A percentile compares a stretch with the other conserved stretches of the same genome.
Conservation (phyloP, 1,140 invertebrate genomes). For the Pogonomyrmex barbatus region DNA sequence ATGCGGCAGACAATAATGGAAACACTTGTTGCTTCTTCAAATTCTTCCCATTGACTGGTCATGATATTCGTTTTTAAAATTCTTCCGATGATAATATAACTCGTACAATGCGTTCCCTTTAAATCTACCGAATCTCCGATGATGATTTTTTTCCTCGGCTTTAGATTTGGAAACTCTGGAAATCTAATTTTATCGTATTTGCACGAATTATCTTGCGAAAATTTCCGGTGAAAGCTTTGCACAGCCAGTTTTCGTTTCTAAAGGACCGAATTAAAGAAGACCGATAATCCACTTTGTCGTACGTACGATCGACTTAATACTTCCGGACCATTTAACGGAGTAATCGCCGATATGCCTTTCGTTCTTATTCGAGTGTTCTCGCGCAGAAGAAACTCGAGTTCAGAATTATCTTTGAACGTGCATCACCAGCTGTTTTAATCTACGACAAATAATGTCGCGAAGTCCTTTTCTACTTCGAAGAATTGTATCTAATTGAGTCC, state of each 20-base stretch:
- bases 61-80: slow-evolving; percentile 1
- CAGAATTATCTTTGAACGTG: slow-evolving; percentile 65
- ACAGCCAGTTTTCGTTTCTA: not conserved
- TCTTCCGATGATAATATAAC: not conserved
- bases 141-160: not conserved
- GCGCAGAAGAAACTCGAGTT: slow-evolving; percentile 56
- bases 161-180: not conserved
- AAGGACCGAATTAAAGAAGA: slow-evolving; percentile 53
- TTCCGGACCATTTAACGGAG: slow-evolving; percentile 64
- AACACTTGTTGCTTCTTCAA: slow-evolving; percentile 67
- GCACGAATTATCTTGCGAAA: slow-evolving; percentile 34
- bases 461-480: not conserved
- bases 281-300: slow-evolving; percentile 69
- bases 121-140: not conserved
- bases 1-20: slow-evolving; percentile 48
- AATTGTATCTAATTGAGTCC: not conserved
- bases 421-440: slow-evolving; percentile 45
- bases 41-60: slow-evolving; percentile 38
- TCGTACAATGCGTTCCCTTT: not conserved
- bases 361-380: slow-evolving; percentile 28
- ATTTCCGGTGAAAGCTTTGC: slow-evolving; percentile 32
- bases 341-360: slow-evolving; percentile 69
- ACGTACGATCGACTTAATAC: slow-evolving; percentile 68
- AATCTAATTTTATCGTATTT: not conserved
- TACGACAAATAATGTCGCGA: not conserved